Percentiles rank a stretch among this genome's conserved stretches.
phyloP scores from a whole-genome alignment of 2,797 vertebrate species.

The Nannoperca australis region DNA sequence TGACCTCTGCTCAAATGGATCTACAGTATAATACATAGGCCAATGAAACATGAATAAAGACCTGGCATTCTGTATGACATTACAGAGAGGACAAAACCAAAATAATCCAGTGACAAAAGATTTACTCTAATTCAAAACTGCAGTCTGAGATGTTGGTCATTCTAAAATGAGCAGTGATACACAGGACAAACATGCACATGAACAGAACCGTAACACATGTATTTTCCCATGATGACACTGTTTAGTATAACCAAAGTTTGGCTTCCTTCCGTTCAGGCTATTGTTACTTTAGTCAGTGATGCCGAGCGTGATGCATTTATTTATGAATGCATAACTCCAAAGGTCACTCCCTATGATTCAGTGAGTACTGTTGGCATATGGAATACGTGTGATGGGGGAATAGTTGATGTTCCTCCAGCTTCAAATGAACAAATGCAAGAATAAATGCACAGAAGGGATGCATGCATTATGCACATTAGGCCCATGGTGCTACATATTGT shows the following conservation, averaged over 20 bases:
- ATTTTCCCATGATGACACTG: background rate
- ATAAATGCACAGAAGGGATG: conserved; percentile 6
- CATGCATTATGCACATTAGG: conserved; percentile 1
- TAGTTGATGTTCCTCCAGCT: background rate
- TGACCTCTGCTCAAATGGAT: background rate
- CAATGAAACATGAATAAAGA: background rate
- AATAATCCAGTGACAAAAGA: background rate
- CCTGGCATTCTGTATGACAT: background rate
- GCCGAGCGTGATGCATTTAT: conserved; percentile 1
- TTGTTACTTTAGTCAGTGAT: background rate
- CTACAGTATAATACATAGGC: background rate
- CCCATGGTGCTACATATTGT: background rate
- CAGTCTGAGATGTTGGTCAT: background rate
- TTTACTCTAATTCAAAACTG: background rate
- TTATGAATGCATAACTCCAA: conserved; percentile 14
- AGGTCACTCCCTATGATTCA: background rate
- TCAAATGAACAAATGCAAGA: conserved; percentile 21
- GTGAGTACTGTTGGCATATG: background rate
- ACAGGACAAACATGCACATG: background rate
- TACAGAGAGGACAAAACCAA: background rate
- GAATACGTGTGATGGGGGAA: conserved; percentile 6
- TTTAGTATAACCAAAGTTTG: background rate
- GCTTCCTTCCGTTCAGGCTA: background rate
- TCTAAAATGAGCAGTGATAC: background rate
- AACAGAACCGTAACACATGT: background rate